Evolutionary conservation across 2,113 vertebrate genomes (phyloP), one percentile per base, ranked within the genome.

Genomic region (Malurus elegans): DNA sequence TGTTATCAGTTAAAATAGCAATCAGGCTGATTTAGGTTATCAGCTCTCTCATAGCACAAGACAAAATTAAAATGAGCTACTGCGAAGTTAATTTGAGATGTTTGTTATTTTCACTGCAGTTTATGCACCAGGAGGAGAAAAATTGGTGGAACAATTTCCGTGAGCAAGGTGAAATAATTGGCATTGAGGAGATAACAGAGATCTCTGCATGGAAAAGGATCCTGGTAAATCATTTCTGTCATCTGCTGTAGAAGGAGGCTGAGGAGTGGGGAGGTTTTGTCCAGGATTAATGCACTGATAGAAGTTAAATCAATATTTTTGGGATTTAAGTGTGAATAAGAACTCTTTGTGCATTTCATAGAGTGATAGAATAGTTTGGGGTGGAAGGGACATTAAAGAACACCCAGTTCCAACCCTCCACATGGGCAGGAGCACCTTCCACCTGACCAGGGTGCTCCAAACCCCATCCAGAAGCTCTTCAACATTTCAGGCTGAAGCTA

Each of bases 11-110:
- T 91, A 81, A 95, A 94, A 91, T 40, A 75, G 28, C 44, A 69
- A 20, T 93, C 83, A 87, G 45, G 25, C 28, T 88, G 92, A 94
- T 92, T 78, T 94, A 94, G 60, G 44, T 69, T 67, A 91, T 84
- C 87, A 87, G n/a, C 44, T 44, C 66, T 84, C 73, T 74, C 40
- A 64, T 40, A 78, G 86, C n/a, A 81, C 31, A 62, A 51, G 31
- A 50, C 29, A 76, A 86, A 69, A 90, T 76, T 67, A 76, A 90
- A 92, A 69, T 29, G 47, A 82, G 60, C 45, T 26, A 21, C 23
- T 29, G 28, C 8, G 67, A 56, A 86, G 53, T 85, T 91, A 65
- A 70, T 84, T 67, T 57, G 45, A 79, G 69, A 72, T 16, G 44
- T 86, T 82, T 90, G 42, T 32, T 88, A 67, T 48, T 86, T 79